phyloP scores from a whole-genome alignment of 2,797 vertebrate genomes.

The Lagorchestes hirsutus region DNA sequence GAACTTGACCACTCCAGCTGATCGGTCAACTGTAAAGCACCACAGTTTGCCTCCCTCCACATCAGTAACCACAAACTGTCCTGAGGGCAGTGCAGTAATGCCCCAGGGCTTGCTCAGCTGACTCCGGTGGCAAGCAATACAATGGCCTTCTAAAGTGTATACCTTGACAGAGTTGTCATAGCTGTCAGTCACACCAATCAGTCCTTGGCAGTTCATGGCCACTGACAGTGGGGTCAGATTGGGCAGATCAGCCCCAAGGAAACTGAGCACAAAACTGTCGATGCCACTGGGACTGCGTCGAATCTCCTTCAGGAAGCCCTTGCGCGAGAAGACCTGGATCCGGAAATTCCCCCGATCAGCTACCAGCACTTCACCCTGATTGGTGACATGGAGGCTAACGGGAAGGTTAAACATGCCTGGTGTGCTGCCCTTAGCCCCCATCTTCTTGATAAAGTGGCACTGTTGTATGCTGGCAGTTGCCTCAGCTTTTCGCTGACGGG shows the following conservation, averaged over 20 bases:
- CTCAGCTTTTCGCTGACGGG: constrained; percentile 89
- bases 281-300: constrained; percentile 96
- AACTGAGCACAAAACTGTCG: constrained; percentile 96
- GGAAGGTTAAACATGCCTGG: constrained; percentile 97
- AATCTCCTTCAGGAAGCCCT: constrained; percentile 97
- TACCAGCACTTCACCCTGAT: constrained; percentile 95
- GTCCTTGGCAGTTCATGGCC: constrained; percentile 95
- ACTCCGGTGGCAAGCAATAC: constrained; percentile 96
- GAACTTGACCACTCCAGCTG: constrained; percentile 94
- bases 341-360: constrained; percentile 96
- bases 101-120: constrained; percentile 99
- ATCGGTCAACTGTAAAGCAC: constrained; percentile 96
- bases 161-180: constrained; percentile 98
- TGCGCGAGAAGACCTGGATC: constrained; percentile 97
- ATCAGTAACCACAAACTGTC: constrained; percentile 97
- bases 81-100: constrained; percentile 94
- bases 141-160: constrained; percentile 96
- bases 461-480: constrained; percentile 86
- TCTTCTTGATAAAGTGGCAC: constrained; percentile 96
- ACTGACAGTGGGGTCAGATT: constrained; percentile 96
- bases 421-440: constrained; percentile 96
- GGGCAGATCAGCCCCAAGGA: constrained; percentile 95
- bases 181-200: constrained; percentile 97
- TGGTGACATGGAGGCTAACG: constrained; percentile 93
- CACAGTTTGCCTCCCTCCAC: constrained; percentile 98